phyloP scores from a whole-genome alignment of 2,797 vertebrate species.

The Peromyscus aztecus region DNA sequence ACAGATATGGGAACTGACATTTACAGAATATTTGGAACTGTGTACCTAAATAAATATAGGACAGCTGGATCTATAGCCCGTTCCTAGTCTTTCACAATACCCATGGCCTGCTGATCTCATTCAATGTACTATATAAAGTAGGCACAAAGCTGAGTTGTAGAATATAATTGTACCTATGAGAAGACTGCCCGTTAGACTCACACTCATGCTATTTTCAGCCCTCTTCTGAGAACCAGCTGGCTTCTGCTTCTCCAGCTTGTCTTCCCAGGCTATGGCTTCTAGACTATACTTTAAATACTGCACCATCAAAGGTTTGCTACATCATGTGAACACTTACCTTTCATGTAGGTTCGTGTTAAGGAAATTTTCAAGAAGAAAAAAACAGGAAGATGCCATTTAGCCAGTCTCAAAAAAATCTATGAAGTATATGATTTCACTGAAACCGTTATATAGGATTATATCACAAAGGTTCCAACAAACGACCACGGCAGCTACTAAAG shows the following conservation, averaged over 20 bases:
- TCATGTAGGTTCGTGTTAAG: background rate
- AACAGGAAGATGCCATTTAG: slow-evolving; percentile 28
- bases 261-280: slow-evolving; percentile 5
- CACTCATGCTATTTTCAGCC: background rate
- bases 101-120: background rate
- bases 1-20: slow-evolving; percentile 26
- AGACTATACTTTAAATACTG: slow-evolving; percentile 32
- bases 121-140: slow-evolving; percentile 7
- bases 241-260: background rate
- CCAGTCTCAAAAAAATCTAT: background rate
- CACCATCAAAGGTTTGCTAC: background rate
- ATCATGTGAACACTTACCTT: background rate
- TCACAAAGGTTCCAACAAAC: slow-evolving; percentile 41
- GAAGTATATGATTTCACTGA: slow-evolving; percentile 35
- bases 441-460: background rate
- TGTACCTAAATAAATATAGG: background rate
- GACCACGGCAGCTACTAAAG: background rate
- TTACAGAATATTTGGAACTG: background rate
- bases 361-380: background rate
- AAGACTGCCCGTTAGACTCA: background rate
- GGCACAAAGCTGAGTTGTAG: slow-evolving; percentile 24
- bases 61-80: background rate
- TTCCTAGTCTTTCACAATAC: background rate
- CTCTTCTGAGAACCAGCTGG: background rate
- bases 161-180: background rate